phyloP scores from a whole-genome alignment of 2,888 invertebrate species.

The Elmis aenea region DNA sequence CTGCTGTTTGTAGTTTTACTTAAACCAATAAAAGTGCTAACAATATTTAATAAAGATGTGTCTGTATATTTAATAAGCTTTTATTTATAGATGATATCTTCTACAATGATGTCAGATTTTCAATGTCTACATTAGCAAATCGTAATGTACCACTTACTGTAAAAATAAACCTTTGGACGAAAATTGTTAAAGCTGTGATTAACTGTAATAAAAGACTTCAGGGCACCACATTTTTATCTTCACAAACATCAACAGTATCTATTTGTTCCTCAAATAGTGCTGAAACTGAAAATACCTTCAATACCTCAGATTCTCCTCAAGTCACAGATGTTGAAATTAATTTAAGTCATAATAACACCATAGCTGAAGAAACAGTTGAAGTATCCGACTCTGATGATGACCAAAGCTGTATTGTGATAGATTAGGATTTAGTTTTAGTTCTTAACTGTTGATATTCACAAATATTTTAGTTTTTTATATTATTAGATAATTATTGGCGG shows the following conservation, averaged over 20 bases:
- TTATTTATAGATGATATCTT: conserved; percentile 11
- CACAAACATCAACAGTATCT: too few species aligned
- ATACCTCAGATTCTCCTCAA: conserved; percentile 3
- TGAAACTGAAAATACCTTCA: background rate
- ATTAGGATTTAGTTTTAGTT: too few species aligned
- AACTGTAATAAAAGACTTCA: too few species aligned
- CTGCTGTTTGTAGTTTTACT: too few species aligned
- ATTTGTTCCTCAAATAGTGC: conserved; percentile 1
- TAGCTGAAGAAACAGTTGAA: conserved; percentile 7
- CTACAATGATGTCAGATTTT: conserved; percentile 3
- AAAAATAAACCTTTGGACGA: conserved; percentile 10
- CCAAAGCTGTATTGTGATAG: conserved; percentile 10
- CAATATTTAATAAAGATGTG: too few species aligned
- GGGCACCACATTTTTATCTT: too few species aligned
- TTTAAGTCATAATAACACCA: background rate
- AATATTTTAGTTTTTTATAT: too few species aligned
- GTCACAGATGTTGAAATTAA: conserved; percentile 4
- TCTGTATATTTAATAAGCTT: too few species aligned
- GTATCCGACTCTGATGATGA: conserved; percentile 10
- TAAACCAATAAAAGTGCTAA: too few species aligned
- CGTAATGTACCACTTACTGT: conserved; percentile 5
- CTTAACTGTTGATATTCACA: too few species aligned
- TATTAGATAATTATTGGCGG: too few species aligned
- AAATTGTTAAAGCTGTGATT: conserved; percentile 8
- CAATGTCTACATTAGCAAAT: conserved; percentile 5